Base-by-base conservation (phyloP, 2,888 invertebrate species). In the Stomorhina lunata region DNA sequence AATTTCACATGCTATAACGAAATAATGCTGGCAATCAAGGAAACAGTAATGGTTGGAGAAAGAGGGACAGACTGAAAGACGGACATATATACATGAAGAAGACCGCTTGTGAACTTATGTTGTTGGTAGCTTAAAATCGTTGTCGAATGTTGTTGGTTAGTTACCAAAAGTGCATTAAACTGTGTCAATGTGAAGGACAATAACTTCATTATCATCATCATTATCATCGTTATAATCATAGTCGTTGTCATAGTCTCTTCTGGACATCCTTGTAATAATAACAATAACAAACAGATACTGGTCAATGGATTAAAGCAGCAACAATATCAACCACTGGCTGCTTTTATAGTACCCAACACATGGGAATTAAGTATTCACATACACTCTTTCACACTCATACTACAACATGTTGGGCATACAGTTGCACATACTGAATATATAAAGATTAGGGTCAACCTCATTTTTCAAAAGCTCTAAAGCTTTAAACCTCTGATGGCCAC, bases 161-260 rank as follows among this genome's bases (percentile, higher is more conserved):
- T 43, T 57, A 50, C 25, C 68, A 77, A 76, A 69, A 77, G 81
- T 81, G 66, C 81, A 81, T 73, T 73, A 81, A 81, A 77, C 81
- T 73, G 78, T 82, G 73, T 78, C 81, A 78, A 82, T 82, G 81
- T 78, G 81, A 82, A 82, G 81, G 81, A 75, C 81, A 78, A 69
- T 57, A 82, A 65, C 48, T 15, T 40, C 73, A 82, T 63, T 63
- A 81, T 66, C 68, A 55, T 32, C 55, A 32, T 40, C 2, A 20
- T 20, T 4, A 12, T 7, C 45, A 25, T 2, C 57, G 25, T 12
- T 63, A 22, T 25, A 4, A 32, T 32, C 9, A 32, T 32, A 32
- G 9, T 9, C 32, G 9, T 32, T 32, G 32, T 15, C 43, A 43
- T 17, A 10, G 17, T 17, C n/a, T 43, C 20, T 69, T 27, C 61